These are phyloP conservation scores for Scopus umbretta DNA, from an alignment of 2,113 vertebrate species.

Conservation along the genomic window DNA sequence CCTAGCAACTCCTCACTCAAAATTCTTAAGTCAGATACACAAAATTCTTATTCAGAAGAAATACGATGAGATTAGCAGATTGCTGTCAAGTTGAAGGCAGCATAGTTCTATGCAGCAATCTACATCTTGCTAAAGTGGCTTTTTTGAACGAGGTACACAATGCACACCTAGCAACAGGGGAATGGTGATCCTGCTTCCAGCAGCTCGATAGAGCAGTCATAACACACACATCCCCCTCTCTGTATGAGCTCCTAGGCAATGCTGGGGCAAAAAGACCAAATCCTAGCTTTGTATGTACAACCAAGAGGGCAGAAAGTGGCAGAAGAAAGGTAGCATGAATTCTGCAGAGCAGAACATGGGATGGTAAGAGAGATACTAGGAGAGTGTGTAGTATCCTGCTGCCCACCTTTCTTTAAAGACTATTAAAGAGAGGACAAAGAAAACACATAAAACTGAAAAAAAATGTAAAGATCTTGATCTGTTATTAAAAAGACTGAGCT, in stretches of 20 bases:
- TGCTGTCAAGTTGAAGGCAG: not conserved
- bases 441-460: not conserved
- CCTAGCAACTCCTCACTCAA: not conserved
- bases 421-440: not conserved
- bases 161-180: rapidly evolving
- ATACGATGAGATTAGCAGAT: not conserved
- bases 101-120: rapidly evolving
- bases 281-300: not conserved
- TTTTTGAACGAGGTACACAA: rapidly evolving
- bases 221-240: not conserved
- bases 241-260: not conserved
- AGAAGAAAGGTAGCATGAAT: not conserved
- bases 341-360: not conserved
- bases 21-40: too few species aligned
- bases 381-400: not conserved
- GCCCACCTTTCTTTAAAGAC: not conserved
- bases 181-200: not conserved
- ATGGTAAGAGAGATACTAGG: not conserved
- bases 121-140: not conserved
- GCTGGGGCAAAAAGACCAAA: not conserved
- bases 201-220: not conserved
- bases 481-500: not conserved
- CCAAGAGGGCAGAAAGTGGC: not conserved
- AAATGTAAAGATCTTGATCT: not conserved
- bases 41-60: not conserved